A percentile compares a stretch with the other conserved stretches of the same genome.
phyloP scores from a whole-genome alignment of 2,113 vertebrate genomes.

The Noctilio leporinus region DNA sequence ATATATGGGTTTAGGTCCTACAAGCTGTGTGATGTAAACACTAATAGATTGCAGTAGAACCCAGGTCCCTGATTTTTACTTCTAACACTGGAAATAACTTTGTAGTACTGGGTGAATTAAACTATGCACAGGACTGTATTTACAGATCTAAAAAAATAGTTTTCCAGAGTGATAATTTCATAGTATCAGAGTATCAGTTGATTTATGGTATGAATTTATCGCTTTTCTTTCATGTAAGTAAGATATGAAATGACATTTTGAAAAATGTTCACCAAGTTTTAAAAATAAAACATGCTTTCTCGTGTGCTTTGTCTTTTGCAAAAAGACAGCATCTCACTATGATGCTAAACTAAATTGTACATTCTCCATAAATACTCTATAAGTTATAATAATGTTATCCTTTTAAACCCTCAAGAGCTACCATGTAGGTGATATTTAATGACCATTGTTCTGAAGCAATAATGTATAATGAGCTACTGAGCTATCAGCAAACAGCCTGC shows the following conservation, averaged over 20 bases:
- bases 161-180: not conserved
- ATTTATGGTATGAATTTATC: conserved; percentile 31
- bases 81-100: conserved; percentile 1
- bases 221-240: conserved; percentile 32
- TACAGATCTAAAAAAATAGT: not conserved
- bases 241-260: conserved; percentile 30
- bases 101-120: not conserved
- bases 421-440: conserved; percentile 71
- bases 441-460: conserved; percentile 61
- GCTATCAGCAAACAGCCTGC: conserved; percentile 39
- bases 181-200: not conserved
- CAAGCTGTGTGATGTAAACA: not conserved
- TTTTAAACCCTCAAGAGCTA: conserved; percentile 54
- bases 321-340: not conserved
- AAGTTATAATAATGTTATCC: conserved; percentile 59
- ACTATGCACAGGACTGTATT: not conserved
- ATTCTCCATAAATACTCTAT: not conserved
- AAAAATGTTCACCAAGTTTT: conserved; percentile 29
- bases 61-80: not conserved
- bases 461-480: conserved; percentile 51
- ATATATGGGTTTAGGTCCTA: not conserved
- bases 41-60: not conserved
- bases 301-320: conserved; percentile 31
- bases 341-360: conserved; percentile 41
- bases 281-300: conserved; percentile 31